phyloP scores from a whole-genome alignment of 2,113 vertebrate genomes.

The Cynoglossus semilaevis region DNA sequence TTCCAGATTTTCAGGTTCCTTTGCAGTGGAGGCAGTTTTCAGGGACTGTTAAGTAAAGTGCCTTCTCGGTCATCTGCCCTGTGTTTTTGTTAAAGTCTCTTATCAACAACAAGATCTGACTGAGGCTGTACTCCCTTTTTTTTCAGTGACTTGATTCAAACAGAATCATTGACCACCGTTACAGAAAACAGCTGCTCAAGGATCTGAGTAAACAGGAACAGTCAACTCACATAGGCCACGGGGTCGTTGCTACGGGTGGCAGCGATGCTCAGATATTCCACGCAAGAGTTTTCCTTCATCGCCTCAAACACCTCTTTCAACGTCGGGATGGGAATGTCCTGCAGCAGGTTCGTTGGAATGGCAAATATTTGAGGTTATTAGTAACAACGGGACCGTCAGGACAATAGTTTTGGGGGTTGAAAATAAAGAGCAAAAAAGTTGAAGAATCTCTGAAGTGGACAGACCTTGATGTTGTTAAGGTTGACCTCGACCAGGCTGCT shows the following conservation, averaged over 20 bases:
- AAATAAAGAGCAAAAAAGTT: too few relatives aligned
- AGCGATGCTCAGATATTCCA: conserved; percentile 87
- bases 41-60: too few relatives aligned
- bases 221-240: conserved; percentile 83
- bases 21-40: too few relatives aligned
- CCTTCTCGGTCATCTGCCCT: too few relatives aligned
- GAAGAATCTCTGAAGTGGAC: neutral
- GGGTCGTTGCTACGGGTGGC: conserved; percentile 94
- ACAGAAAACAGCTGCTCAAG: too few relatives aligned
- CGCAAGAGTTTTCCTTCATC: conserved; percentile 87
- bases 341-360: neutral
- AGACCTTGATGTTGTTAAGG: conserved; percentile 96
- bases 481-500: conserved; percentile 85
- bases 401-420: neutral
- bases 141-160: neutral
- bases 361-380: neutral
- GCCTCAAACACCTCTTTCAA: conserved; percentile 87
- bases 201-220: neutral
- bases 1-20: too few relatives aligned
- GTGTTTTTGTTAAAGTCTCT: too few relatives aligned
- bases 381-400: too few relatives aligned
- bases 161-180: too few relatives aligned
- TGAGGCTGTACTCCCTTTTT: neutral
- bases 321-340: conserved; percentile 89
- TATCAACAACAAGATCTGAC: too few relatives aligned